Evolutionary conservation across 2,113 vertebrate species (phyloP).

Genomic region (Rattus rattus): DNA sequence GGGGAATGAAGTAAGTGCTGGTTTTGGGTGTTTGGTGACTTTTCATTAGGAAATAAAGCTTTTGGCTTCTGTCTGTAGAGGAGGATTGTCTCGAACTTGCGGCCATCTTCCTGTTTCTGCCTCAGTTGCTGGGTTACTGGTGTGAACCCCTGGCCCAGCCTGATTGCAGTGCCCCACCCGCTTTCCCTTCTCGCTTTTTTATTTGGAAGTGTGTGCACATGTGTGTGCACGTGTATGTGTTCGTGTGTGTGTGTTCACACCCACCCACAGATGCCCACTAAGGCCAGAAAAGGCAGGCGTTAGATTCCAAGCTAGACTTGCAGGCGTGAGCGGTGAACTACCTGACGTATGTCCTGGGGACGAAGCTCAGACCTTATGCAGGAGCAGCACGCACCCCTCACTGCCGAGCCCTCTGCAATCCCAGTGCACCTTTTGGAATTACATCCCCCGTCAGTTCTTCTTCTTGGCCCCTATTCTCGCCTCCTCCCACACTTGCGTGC

Average conservation of each 20-base stretch:
- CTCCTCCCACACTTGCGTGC: neutral
- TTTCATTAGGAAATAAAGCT: conserved; percentile 75
- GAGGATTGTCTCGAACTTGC: neutral
- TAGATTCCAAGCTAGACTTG: neutral
- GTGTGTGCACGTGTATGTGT: neutral
- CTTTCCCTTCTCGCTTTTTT: neutral
- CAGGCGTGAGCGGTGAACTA: neutral
- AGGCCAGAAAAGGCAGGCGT: neutral
- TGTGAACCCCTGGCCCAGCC: no score
- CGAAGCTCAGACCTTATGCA: fast-evolving
- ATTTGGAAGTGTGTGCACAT: neutral
- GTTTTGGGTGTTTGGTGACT: conserved; percentile 72
- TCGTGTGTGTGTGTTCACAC: no score
- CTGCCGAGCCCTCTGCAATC: neutral
- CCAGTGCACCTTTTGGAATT: neutral
- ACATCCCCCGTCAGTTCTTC: neutral
- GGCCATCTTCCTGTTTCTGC: no score
- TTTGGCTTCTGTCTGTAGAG: neutral
- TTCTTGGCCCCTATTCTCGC: neutral
- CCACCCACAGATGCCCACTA: neutral
- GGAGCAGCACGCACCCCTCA: neutral
- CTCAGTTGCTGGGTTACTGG: neutral
- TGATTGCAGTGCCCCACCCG: fast-evolving
- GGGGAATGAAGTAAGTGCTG: conserved; percentile 62
- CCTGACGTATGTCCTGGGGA: neutral